phyloP scores from a whole-genome alignment of 2,888 invertebrate genomes.

The Apamea monoglypha region DNA sequence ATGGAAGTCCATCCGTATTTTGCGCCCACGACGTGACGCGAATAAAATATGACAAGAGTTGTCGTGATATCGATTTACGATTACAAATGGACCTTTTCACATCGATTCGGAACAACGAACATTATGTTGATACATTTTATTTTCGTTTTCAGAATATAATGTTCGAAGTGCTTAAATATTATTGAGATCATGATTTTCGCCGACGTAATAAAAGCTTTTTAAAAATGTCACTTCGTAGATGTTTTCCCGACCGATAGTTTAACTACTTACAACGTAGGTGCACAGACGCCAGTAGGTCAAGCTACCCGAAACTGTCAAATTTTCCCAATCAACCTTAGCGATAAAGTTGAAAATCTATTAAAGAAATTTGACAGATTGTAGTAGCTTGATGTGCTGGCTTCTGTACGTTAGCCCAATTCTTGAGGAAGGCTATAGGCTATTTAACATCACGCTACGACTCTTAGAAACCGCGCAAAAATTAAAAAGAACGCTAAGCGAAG shows the following conservation, averaged over 20 bases:
- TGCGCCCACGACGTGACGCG: conserved; percentile 28
- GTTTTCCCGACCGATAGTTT: neutral
- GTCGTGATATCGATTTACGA: conserved; percentile 36
- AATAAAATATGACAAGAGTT: conserved; percentile 33
- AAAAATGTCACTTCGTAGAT: neutral
- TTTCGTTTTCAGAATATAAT: conserved; percentile 10
- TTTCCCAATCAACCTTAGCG: too few species aligned
- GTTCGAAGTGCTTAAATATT: neutral
- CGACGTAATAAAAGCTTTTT: neutral
- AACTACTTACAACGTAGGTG: neutral
- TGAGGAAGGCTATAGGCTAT: too few species aligned
- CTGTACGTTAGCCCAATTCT: neutral
- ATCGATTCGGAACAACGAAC: conserved; percentile 13
- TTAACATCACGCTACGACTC: too few species aligned
- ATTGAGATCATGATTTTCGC: neutral
- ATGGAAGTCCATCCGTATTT: conserved; percentile 11
- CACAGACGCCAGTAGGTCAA: too few species aligned
- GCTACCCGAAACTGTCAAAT: too few species aligned
- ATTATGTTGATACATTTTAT: neutral
- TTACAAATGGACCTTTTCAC: conserved; percentile 26
- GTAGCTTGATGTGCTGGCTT: too few species aligned
- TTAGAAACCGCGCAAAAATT: too few species aligned
- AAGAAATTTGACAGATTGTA: too few species aligned
- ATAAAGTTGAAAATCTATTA: too few species aligned
- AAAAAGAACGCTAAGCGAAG: too few species aligned